These are phyloP conservation scores for Ptiloglossa arizonensis DNA, from an alignment of 1,140 invertebrate genomes.

Conservation along the genomic window DNA sequence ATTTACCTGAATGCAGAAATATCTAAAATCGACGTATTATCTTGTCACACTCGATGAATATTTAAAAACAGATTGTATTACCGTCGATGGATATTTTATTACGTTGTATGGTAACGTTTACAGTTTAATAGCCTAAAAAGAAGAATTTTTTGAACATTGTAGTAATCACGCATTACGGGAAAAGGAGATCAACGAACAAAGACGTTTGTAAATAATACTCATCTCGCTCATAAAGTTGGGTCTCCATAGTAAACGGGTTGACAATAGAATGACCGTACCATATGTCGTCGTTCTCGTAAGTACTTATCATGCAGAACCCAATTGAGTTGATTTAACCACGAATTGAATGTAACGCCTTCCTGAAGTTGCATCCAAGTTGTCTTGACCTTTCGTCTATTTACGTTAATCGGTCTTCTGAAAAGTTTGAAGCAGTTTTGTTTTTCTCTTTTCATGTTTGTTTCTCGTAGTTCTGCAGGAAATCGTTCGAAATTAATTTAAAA, in stretches of 20 bases:
- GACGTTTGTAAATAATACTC: constrained; percentile 9
- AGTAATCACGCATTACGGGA: too few relatives aligned
- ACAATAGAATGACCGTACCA: constrained; percentile 61
- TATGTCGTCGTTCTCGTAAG: constrained; percentile 57
- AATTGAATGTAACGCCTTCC: constrained; percentile 26
- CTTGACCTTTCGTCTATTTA: not conserved
- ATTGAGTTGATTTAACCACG: constrained; percentile 62
- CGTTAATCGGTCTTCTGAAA: not conserved
- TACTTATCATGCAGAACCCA: constrained; percentile 61
- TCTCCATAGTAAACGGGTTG: constrained; percentile 62
- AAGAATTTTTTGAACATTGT: not conserved
- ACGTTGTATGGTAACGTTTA: not conserved
- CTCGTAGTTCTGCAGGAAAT: too few relatives aligned
- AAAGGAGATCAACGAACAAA: not conserved
- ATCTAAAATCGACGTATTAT: not conserved
- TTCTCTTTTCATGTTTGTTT: not conserved
- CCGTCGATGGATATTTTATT: not conserved
- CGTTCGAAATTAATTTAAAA: not conserved
- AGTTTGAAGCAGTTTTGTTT: not conserved
- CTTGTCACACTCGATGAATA: not conserved
- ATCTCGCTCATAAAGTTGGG: constrained; percentile 8
- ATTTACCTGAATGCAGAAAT: not conserved
- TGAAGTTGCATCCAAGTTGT: not conserved
- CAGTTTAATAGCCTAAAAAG: not conserved
- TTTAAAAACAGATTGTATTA: not conserved